Base-by-base conservation (phyloP, 2,888 invertebrate species). In the Thymelicus sylvestris region DNA sequence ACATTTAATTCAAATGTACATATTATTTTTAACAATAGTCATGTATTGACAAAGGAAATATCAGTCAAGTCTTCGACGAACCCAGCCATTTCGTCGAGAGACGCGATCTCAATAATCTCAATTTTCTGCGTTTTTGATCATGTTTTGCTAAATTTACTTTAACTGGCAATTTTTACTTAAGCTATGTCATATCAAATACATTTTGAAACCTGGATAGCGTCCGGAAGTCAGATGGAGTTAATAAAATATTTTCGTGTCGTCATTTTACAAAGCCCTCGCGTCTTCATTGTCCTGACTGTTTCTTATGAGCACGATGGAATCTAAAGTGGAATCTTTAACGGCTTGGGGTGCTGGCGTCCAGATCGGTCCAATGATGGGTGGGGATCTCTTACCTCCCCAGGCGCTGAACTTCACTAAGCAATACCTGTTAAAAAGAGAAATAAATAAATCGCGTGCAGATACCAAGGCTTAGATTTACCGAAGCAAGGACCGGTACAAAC, bases 301-400 rank as follows among this genome's bases (percentile, higher is more conserved):
- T 77, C 88, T 83, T 72, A 91, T 83, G 50, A 91, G 75, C 2
- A 91, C 79, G 73, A 92, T 86, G 5, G 88, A 86, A 74, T 91
- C 79, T 65, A 92, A 76, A 2, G 88, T 85, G 0, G 86, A 79
- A 31, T 91, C 91, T 72, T 89, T 89, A 1, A 85, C 24, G 60
- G 86, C 80, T 63, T 85, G 81, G 0, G 86, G 74, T 0, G 88
- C 82, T 0, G 92, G 92, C 0, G 89, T 90, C 93, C 93, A 93
- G 48, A 93, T 91, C 0, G 93, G 93, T 0, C 93, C 93, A n/a
- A 93, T 93, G 48, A 93, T 90, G 0, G 93, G 93, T 0, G 91
- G 91, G 0, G 92, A 88, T 52, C 93, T 81, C 73, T 93, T 93
- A 0, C 93, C 93, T 0, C 93, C 93, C 93, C 93, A 93, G 19